phyloP scores from a whole-genome alignment of 2,797 vertebrate genomes.

The Lophotriccus pileatus region DNA sequence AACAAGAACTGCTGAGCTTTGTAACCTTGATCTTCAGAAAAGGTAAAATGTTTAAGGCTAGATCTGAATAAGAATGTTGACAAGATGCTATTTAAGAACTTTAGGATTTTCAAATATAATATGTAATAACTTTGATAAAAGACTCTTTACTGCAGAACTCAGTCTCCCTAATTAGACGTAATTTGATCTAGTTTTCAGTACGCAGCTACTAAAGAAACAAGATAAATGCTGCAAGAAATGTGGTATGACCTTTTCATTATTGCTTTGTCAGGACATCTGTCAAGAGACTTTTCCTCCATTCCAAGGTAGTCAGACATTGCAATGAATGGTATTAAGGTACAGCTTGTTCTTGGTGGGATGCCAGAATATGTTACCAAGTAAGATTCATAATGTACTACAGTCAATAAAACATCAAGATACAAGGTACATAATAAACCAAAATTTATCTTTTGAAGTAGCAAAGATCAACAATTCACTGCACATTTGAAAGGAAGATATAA shows the following conservation, averaged over 20 bases:
- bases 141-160: neutral
- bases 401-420: neutral
- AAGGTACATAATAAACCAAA: neutral
- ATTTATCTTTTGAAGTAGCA: neutral
- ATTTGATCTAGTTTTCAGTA: constrained; percentile 46
- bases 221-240: constrained; percentile 49
- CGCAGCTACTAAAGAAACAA: constrained; percentile 32
- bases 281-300: constrained; percentile 29
- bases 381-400: neutral
- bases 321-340: neutral
- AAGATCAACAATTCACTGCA: neutral
- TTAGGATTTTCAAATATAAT: constrained; percentile 2
- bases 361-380: neutral
- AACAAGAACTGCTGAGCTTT: constrained; percentile 48
- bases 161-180: constrained; percentile 51
- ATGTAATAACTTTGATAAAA: neutral
- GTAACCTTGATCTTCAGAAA: constrained; percentile 73
- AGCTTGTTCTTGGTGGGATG: neutral
- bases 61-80: constrained; percentile 33
- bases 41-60: constrained; percentile 27
- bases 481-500: neutral
- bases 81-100: neutral
- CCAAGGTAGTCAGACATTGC: neutral
- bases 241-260: constrained; percentile 56
- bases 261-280: constrained; percentile 62